Conservation (phyloP, 2,113 vertebrate genomes). For the Microtus richardsoni region DNA sequence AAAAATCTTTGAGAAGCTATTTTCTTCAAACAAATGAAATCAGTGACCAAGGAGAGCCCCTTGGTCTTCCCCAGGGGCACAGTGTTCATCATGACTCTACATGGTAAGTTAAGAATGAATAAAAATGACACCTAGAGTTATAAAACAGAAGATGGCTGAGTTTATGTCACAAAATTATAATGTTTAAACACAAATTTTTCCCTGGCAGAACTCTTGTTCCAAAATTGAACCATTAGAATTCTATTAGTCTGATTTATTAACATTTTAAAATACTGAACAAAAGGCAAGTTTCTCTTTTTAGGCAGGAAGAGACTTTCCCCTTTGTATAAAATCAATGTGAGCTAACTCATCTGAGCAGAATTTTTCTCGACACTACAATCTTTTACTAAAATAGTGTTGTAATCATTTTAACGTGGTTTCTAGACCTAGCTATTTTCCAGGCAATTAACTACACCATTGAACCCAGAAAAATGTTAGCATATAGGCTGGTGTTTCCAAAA, state of each 20-base stretch:
- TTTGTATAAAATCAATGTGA: constrained; percentile 37
- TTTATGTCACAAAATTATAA: background rate
- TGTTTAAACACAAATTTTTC: background rate
- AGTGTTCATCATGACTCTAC: background rate
- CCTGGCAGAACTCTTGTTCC: constrained; percentile 39
- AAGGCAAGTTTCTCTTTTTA: constrained; percentile 27
- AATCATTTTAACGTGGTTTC: constrained; percentile 48
- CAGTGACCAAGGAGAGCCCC: background rate
- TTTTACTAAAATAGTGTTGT: constrained; percentile 56
- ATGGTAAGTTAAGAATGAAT: background rate
- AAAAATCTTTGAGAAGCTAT: background rate
- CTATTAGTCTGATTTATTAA: constrained; percentile 43
- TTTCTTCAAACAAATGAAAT: background rate
- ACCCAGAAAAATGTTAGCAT: constrained; percentile 54
- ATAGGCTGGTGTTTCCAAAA: constrained; percentile 56
- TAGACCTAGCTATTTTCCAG: constrained; percentile 60
- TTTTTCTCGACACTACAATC: constrained; percentile 51
- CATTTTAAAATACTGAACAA: constrained; percentile 29
- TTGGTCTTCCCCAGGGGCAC: background rate
- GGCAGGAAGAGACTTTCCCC: background rate
- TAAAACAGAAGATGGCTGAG: background rate
- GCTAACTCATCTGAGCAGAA: constrained; percentile 37
- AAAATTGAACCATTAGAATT: constrained; percentile 33
- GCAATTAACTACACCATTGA: constrained; percentile 40
- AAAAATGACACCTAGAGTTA: background rate